Evolutionary conservation across 2,888 invertebrate genomes (phyloP), one percentile per base, ranked within the genome.

Genomic region (Malthinus seriepunctatus): DNA sequence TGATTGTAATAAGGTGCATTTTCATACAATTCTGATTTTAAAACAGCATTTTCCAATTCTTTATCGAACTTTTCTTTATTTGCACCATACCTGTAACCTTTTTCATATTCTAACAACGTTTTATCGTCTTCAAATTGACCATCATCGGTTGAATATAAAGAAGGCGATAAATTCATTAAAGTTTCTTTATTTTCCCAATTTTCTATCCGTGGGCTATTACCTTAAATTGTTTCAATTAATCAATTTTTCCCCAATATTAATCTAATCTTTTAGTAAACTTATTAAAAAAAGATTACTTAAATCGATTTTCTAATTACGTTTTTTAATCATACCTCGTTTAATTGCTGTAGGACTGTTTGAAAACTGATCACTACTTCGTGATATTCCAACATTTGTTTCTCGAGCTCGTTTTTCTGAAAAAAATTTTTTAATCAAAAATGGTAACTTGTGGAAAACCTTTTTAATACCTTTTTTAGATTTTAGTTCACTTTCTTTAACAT

Each of bases 1-100:
- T 77, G 77, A 68, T 76, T 78, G 14, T 84, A 79, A 6, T 83
- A 80, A 15, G 83, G 82, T 8, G 85, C 84, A 67, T 85, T 84
- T 1, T 84, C 85, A 62, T 85, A 86, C 60, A 85, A 67, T 69
- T 86, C 85, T 8, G 85, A 83, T 67, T 86, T 82, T 79, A 86
- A 80, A 56, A 86, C 83, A 42, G 86, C 83, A 69, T 86, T 86
- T 70, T 86, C 84, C 33, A 85, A 57, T 14, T 76, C 77, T 58
- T 78, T 77, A 63, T 79, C 77, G 58, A 79, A 61, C 56, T 75
- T 75, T 32, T 77, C 78, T 54, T 75, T 75, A 55, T 74, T 75
- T 11, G 73, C 71, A 6, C 75, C 78, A 53, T 78, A 78, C 39
- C 74, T 73, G 59, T 73, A 77, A 12, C 74, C 78, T 61, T 78